Evolutionary conservation across 2,888 invertebrate genomes (phyloP).

Genomic region (Limulus polyphemus): DNA sequence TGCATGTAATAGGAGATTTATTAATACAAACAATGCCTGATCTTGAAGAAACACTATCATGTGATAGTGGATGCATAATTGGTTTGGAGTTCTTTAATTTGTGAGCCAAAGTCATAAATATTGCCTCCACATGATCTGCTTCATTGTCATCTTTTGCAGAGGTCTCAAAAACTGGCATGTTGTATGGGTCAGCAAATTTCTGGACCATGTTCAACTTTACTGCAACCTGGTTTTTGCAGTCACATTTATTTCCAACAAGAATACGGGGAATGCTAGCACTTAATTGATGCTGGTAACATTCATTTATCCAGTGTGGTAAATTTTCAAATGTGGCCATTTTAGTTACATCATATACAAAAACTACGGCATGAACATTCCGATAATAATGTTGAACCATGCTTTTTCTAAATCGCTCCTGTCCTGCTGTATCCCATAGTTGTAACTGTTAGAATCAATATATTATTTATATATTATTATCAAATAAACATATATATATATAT

Average conservation of each 20-base stretch:
- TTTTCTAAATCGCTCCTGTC: conserved; percentile 62
- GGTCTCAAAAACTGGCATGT: conserved; percentile 71
- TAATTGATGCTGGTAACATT: conserved; percentile 47
- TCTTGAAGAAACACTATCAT: too few species aligned
- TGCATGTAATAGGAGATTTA: too few species aligned
- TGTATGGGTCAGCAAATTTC: conserved; percentile 54
- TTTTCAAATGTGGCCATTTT: conserved; percentile 50
- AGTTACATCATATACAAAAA: conserved; percentile 68
- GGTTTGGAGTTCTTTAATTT: conserved; percentile 54
- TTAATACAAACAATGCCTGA: too few species aligned
- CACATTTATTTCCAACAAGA: conserved; percentile 68
- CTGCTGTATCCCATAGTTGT: conserved; percentile 61
- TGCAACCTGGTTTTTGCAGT: conserved; percentile 45
- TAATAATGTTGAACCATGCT: conserved; percentile 75
- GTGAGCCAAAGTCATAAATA: conserved; percentile 68
- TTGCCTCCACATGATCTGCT: conserved; percentile 62
- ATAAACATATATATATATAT: too few species aligned
- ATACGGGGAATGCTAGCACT: conserved; percentile 52
- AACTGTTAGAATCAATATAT: conserved; percentile 43
- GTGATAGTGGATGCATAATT: conserved; percentile 40
- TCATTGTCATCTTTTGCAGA: conserved; percentile 52
- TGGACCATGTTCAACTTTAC: conserved; percentile 60
- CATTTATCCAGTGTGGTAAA: conserved; percentile 3
- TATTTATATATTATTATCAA: too few species aligned
- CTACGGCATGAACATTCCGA: conserved; percentile 66